Evolutionary conservation across 2,888 invertebrate genomes (phyloP), one percentile per base, ranked within the genome.

Genomic region (Pseudeuparius sepicola): DNA sequence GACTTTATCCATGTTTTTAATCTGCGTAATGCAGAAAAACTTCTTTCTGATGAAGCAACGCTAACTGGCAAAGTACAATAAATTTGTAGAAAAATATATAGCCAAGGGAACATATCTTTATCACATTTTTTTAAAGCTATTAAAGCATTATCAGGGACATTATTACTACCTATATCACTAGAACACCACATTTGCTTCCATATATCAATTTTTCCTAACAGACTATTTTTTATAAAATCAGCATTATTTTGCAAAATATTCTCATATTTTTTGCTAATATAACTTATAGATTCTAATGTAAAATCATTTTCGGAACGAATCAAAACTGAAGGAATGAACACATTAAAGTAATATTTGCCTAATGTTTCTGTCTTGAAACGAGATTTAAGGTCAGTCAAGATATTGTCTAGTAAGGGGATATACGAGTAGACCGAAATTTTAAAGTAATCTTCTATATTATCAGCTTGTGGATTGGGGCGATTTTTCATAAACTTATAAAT

Each of bases 41-140:
- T 29, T 29, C 15, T 29, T 29, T 29, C 15, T 10, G 29, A 29
- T 16, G 29, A 29, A 15, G 29, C 29, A 29, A 29, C 15, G 4
- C 29, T 29, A 9, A 29, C 15, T 7, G 29, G 29, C 11, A 28
- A 13, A 28, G 5, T 11, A 13, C 14, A 14, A 5, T 14, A 28
- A 4, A 28, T 28, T 28, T 13, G 5, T 29, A 29, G 10, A 6
- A 29, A 14, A 14, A 14, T 29, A 29, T 29, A 16, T 16, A 14
- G 11, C 11, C 13, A 4, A 16, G 15, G n/a, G 17, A 15, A 29
- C 10, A 15, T 7, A 29, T 29, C 13, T 29, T 5, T 16, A 3
- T 29, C 13, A 29, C 29, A 29, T 26, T 6, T 14, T 10, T 14
- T 14, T 26, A 26, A 24, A 4, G 24, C 24, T 4, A 4, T 24